Conservation (phyloP, 1,140 invertebrate genomes). For the Laupala kohalensis region DNA sequence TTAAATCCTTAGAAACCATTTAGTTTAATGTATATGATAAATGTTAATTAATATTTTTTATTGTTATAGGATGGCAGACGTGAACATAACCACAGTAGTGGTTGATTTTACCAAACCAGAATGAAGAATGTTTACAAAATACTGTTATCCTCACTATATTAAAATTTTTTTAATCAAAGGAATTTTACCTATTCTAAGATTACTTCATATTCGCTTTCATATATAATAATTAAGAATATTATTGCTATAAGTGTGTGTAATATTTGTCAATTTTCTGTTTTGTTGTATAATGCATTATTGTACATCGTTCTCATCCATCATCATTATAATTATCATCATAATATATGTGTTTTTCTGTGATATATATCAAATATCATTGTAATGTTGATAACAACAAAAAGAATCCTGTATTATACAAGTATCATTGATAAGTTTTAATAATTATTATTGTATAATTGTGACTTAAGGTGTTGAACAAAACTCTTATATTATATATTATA, state of each 20-base stretch:
- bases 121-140: too few species aligned
- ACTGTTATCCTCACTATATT: too few species aligned
- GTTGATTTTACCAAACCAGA: too few species aligned
- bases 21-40: too few species aligned
- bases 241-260: constrained; percentile 12
- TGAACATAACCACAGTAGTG: too few species aligned
- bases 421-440: constrained; percentile 3
- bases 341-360: constrained; percentile 14
- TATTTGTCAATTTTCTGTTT: constrained; percentile 7
- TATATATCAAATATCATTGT: constrained; percentile 8
- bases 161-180: constrained; percentile 1
- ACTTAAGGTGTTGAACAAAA: background rate
- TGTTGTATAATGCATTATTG: constrained; percentile 11
- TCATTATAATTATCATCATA: constrained; percentile 3
- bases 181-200: background rate
- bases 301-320: constrained; percentile 4
- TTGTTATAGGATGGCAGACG: background rate
- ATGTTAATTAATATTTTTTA: background rate
- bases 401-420: background rate
- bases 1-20: too few species aligned
- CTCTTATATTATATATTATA: constrained; percentile 1
- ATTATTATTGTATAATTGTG: background rate
- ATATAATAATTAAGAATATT: constrained; percentile 1
- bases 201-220: constrained; percentile 6
- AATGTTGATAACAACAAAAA: background rate